phyloP scores from a whole-genome alignment of 1,140 invertebrate species.

The Acromyrmex heyeri region DNA sequence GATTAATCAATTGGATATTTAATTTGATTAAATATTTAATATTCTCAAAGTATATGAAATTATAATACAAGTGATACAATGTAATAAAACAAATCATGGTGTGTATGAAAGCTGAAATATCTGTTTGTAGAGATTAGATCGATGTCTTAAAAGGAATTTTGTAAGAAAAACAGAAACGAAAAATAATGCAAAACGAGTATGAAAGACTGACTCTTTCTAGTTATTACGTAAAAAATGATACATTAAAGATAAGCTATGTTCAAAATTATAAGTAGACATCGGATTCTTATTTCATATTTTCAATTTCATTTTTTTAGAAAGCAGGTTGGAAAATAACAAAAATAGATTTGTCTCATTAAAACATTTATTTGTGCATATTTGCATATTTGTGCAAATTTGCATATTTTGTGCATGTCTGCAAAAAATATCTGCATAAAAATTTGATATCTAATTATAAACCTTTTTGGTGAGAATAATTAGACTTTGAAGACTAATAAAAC shows the following conservation, averaged over 20 bases:
- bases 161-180: background rate
- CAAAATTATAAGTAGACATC: background rate
- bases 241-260: background rate
- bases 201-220: background rate
- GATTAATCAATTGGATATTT: constrained; percentile 1
- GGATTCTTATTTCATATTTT: no score
- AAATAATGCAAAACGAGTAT: background rate
- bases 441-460: no score
- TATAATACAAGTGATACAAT: background rate
- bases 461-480: background rate
- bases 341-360: no score
- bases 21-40: background rate
- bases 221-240: background rate
- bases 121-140: background rate
- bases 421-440: no score
- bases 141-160: background rate
- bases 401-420: no score
- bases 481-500: background rate
- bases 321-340: no score
- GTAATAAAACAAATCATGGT: background rate
- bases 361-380: no score
- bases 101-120: background rate
- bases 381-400: no score
- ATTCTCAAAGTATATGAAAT: background rate
- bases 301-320: no score